A percentile compares a stretch with the other conserved stretches of the same genome.
Evolutionary conservation across 2,797 vertebrate species (phyloP).

Genomic region (Erpetoichthys calabaricus): DNA sequence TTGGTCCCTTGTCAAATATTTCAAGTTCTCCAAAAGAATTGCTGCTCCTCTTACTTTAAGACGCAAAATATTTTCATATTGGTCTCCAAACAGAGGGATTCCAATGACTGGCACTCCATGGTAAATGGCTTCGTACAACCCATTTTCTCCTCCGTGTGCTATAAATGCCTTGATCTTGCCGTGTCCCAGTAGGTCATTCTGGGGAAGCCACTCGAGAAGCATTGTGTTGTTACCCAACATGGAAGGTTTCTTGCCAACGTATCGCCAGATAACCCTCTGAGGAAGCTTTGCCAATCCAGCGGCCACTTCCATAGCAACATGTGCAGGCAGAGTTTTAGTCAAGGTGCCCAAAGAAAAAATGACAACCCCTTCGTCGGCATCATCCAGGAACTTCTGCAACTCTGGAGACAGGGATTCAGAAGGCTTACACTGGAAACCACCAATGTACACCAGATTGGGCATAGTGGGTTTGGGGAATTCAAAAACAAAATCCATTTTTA

Average conservation of each 20-base stretch:
- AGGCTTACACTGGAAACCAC: conserved; percentile 11
- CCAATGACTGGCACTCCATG: conserved; percentile 14
- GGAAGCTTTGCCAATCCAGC: conserved; percentile 11
- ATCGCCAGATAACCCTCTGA: conserved; percentile 14
- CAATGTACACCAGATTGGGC: conserved; percentile 14
- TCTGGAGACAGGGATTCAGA: conserved; percentile 9
- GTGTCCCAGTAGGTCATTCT: conserved; percentile 15
- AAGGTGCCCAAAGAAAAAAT: conserved; percentile 14
- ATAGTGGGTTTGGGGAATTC: conserved; percentile 13
- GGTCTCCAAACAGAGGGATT: conserved; percentile 15
- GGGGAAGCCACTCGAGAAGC: conserved; percentile 15
- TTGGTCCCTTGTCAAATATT: conserved; percentile 3
- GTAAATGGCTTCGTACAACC: conserved; percentile 17
- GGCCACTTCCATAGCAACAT: conserved; percentile 12
- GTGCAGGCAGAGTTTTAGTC: conserved; percentile 4
- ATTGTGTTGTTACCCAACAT: conserved; percentile 15
- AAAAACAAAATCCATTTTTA: conserved; percentile 13
- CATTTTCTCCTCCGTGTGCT: conserved; percentile 15
- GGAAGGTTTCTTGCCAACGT: conserved; percentile 1
- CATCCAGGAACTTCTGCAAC: conserved; percentile 12
- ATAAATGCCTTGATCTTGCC: conserved; percentile 14
- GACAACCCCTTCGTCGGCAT: conserved; percentile 9
- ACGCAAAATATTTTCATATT: conserved; percentile 11
- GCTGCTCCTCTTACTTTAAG: conserved; percentile 10
- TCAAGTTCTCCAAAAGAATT: conserved; percentile 9